A percentile compares a stretch with the other conserved stretches of the same genome.
phyloP scores from a whole-genome alignment of 37 sponge, comb jelly and placozoan species.

The Chondrilla cf. caribensis region DNA sequence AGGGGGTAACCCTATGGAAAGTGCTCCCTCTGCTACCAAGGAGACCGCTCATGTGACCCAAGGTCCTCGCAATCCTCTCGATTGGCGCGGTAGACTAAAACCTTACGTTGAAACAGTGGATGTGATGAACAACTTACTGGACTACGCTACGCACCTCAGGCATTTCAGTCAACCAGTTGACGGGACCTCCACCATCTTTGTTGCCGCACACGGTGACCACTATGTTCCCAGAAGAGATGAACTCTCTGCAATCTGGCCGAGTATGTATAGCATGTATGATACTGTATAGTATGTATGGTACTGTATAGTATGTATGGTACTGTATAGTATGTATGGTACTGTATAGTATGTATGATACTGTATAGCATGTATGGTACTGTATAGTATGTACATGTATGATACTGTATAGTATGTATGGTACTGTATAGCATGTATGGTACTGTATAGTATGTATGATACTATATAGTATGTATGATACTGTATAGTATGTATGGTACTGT shows the following conservation, averaged over 20 bases:
- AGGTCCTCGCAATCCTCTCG: too few relatives aligned
- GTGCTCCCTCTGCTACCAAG: too few relatives aligned
- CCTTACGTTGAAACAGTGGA: background rate
- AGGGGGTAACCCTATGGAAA: too few relatives aligned
- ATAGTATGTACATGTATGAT: background rate
- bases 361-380: background rate
- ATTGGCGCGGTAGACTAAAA: too few relatives aligned
- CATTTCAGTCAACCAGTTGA: slow-evolving; percentile 50
- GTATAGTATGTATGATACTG: too few relatives aligned
- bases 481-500: background rate
- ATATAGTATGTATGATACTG: background rate
- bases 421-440: background rate
- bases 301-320: too few relatives aligned
- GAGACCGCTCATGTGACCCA: too few relatives aligned
- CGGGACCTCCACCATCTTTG: slow-evolving; percentile 30
- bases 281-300: background rate
- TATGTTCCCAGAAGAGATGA: slow-evolving; percentile 69
- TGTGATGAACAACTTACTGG: slow-evolving; percentile 44
- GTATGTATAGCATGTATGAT: too few relatives aligned
- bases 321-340: background rate
- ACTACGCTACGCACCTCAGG: slow-evolving; percentile 56
- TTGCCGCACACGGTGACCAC: slow-evolving; percentile 61
- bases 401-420: background rate
- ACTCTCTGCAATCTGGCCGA: slow-evolving; percentile 65
- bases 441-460: too few relatives aligned